These are phyloP conservation scores for Anabacerthia variegaticeps DNA, from an alignment of 2,797 vertebrate genomes.

Conservation along the genomic window DNA sequence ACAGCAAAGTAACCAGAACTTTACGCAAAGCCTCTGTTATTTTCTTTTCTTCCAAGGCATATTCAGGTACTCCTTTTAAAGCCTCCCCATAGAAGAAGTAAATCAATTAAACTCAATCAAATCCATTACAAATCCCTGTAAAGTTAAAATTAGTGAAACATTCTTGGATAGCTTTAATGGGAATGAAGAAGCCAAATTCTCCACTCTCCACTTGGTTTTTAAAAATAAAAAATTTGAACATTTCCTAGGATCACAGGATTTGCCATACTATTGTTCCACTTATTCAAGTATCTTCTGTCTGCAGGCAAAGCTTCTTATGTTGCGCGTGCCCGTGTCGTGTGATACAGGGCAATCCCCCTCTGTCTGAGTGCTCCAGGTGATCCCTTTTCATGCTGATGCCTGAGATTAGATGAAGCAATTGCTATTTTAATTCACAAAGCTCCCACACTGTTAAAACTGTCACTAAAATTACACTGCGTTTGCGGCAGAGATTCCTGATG, in stretches of 20 bases:
- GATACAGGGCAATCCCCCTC: not conserved
- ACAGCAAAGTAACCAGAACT: not conserved
- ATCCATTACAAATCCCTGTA: slow-evolving; percentile 47
- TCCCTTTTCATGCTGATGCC: not conserved
- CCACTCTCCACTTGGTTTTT: not conserved
- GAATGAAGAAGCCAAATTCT: slow-evolving; percentile 37
- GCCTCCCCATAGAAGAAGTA: not conserved
- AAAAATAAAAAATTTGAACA: not conserved
- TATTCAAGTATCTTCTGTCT: not conserved
- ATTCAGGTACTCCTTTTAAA: slow-evolving; percentile 19
- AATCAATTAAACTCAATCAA: slow-evolving; percentile 58
- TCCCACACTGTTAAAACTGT: not conserved
- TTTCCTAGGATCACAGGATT: not conserved
- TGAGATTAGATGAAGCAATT: not conserved
- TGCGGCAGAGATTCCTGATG: not conserved
- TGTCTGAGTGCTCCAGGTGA: not conserved
- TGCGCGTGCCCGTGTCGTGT: not conserved
- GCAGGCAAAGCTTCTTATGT: not conserved
- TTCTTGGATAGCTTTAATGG: slow-evolving; percentile 29
- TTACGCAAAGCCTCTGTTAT: slow-evolving; percentile 5
- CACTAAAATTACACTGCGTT: not conserved
- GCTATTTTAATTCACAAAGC: not conserved
- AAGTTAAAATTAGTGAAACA: not conserved
- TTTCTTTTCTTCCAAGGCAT: not conserved
- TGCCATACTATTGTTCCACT: not conserved